Conservation (phyloP, 2,113 vertebrate species). For the Phyllopteryx taeniolatus region DNA sequence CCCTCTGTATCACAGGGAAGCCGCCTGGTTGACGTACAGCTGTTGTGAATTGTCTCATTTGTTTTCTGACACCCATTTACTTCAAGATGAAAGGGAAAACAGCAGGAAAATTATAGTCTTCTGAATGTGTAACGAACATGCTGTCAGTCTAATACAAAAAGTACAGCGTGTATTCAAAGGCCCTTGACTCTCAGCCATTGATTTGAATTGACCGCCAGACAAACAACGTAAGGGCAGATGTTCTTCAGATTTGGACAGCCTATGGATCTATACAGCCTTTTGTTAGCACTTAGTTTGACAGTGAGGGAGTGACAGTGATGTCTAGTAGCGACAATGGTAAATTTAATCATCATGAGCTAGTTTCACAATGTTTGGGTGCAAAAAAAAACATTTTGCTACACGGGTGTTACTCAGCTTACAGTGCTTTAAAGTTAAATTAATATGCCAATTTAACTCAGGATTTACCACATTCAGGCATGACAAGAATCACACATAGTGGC, state of each 20-base stretch:
- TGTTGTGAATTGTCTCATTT: slow-evolving; percentile 63
- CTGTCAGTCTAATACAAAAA: slow-evolving; percentile 60
- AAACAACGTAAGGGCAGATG: slow-evolving; percentile 19
- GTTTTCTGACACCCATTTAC: slow-evolving; percentile 66
- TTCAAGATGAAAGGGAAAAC: slow-evolving; percentile 56
- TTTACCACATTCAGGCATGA: neutral
- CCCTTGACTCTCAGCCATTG: slow-evolving; percentile 29
- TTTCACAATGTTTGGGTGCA: neutral
- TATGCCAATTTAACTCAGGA: neutral
- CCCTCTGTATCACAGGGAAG: slow-evolving; percentile 47
- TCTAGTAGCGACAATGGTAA: slow-evolving; percentile 18
- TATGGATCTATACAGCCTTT: slow-evolving; percentile 31
- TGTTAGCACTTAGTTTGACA: slow-evolving; percentile 29
- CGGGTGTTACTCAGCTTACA: neutral
- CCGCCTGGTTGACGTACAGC: slow-evolving; percentile 59
- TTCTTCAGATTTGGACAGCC: slow-evolving; percentile 13
- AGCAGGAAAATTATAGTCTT: slow-evolving; percentile 57
- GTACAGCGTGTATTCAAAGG: slow-evolving; percentile 21
- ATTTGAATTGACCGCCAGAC: slow-evolving; percentile 50
- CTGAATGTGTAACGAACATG: slow-evolving; percentile 59
- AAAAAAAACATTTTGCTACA: neutral
- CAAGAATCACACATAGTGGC: neutral
- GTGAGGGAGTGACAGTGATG: slow-evolving; percentile 15
- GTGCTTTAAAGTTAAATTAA: neutral
- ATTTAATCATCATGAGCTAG: slow-evolving; percentile 23